Evolutionary conservation across 2,797 vertebrate species (phyloP).

Genomic region (Hydrocynus forskahlii): DNA sequence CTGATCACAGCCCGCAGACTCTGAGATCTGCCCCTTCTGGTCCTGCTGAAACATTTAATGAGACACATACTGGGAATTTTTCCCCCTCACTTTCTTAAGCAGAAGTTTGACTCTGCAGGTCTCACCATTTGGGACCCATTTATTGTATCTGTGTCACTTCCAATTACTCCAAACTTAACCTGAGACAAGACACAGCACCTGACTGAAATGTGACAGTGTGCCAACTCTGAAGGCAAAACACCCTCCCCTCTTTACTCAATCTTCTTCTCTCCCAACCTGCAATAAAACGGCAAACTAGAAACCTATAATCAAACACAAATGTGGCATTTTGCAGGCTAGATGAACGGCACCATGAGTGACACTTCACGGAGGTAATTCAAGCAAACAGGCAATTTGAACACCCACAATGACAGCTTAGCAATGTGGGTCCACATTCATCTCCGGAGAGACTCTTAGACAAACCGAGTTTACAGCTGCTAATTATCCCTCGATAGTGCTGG

Average conservation of each 20-base stretch:
- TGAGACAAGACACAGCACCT: constrained; percentile 41
- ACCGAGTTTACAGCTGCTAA: constrained; percentile 41
- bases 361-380: constrained; percentile 58
- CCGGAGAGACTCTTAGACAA: constrained; percentile 38
- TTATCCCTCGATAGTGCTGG: constrained; percentile 35
- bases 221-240: constrained; percentile 31
- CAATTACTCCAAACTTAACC: constrained; percentile 36
- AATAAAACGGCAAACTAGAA: constrained; percentile 56
- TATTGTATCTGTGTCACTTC: constrained; percentile 41
- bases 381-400: constrained; percentile 64
- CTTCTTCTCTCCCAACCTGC: constrained; percentile 2
- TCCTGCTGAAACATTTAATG: constrained; percentile 38
- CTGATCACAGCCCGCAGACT: constrained; percentile 25
- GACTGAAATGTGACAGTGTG: constrained; percentile 47
- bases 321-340: constrained; percentile 50
- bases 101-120: constrained; percentile 21
- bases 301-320: constrained; percentile 63
- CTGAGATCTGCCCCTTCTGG: constrained; percentile 29
- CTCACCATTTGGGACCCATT: constrained; percentile 34
- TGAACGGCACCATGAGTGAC: constrained; percentile 49
- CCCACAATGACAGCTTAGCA: constrained; percentile 54
- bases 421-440: constrained; percentile 53
- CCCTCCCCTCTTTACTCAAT: not conserved
- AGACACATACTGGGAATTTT: constrained; percentile 41
- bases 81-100: not conserved